Evolutionary conservation across 2,888 invertebrate species (phyloP).

Genomic region (Idaea biselata): DNA sequence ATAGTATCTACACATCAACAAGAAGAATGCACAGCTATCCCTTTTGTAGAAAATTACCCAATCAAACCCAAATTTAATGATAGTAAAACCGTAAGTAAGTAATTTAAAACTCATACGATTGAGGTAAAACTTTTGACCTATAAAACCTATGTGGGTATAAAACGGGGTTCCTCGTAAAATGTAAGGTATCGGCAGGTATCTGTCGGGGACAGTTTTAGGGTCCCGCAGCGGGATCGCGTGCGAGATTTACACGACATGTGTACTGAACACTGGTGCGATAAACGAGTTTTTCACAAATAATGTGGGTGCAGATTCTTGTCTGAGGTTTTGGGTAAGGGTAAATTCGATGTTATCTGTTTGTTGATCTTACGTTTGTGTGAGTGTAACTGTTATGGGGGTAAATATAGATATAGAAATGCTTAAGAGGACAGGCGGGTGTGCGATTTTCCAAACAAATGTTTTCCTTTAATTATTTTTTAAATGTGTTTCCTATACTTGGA

Average conservation of each 20-base stretch:
- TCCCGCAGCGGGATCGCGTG: conserved; percentile 23
- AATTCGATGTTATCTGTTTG: background rate
- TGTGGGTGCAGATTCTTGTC: background rate
- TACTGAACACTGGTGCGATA: conserved; percentile 12
- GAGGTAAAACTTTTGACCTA: conserved; percentile 13
- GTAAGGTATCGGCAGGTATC: conserved; percentile 32
- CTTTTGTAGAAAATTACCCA: no score
- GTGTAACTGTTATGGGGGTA: background rate
- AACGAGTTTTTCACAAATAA: background rate
- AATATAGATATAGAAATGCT: background rate
- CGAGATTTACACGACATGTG: conserved; percentile 28
- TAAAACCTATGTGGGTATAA: conserved; percentile 36
- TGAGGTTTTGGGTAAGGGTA: background rate
- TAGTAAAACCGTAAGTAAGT: background rate
- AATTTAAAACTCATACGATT: background rate
- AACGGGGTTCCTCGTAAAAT: conserved; percentile 39
- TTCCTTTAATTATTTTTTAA: no score
- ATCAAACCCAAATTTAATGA: background rate
- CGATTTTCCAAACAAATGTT: background rate
- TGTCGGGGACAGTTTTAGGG: conserved; percentile 28
- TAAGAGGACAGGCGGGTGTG: no score
- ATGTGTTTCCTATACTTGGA: no score
- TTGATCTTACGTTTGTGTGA: background rate
- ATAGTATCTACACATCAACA: no score
- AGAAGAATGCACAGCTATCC: no score